Base-by-base conservation (phyloP, 2,113 vertebrate genomes). In the Cacatua alba region DNA sequence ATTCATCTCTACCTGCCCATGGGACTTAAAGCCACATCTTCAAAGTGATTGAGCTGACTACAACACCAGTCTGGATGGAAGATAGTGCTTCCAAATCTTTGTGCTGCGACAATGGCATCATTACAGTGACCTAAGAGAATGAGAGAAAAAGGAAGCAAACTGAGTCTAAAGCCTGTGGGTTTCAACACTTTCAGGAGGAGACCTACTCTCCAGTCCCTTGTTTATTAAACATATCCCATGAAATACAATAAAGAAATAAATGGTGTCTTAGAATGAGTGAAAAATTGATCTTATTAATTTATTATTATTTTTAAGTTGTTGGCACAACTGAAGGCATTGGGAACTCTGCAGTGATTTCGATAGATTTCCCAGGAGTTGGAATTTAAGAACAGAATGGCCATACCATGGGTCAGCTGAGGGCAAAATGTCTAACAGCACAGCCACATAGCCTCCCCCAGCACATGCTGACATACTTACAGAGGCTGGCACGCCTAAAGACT, bases 341-440 rank as follows among this genome's bases (percentile, higher is more conserved):
- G 44, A 92, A 24, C 26, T 81, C 57, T 72, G n/a, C 29, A 78
- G 72, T 51, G n/a, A 78, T 85, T 87, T 91, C n/a, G 37, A 29
- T 35, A 88, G 31, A 44, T 96, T 74, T 87, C 93, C n/a, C 49
- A 90, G 71, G n/a, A 87, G 75, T 25, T 59, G 39, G 59, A 94
- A 92, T 62, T 95, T 90, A 63, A 68, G 85, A 93, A 83, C 82
- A 96, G 93, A 94, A 80, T 83, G 92, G 77, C 51, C 75, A 90
- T n/a, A 33, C 41, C 59, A 76, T 67, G 75, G 90, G 39, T 91
- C 46, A 77, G 16, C 67, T 81, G 71, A 80, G 39, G 44, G 80
- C 60, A 94, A 96, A 94, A 82, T 86, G 67, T 82, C 62, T 91
- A 72, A 63, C 80, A 88, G 62, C 26, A 31, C 44, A 85, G 33